These are phyloP conservation scores for Dromas ardeola DNA, from an alignment of 2,113 vertebrate species.

Conservation along the genomic window DNA sequence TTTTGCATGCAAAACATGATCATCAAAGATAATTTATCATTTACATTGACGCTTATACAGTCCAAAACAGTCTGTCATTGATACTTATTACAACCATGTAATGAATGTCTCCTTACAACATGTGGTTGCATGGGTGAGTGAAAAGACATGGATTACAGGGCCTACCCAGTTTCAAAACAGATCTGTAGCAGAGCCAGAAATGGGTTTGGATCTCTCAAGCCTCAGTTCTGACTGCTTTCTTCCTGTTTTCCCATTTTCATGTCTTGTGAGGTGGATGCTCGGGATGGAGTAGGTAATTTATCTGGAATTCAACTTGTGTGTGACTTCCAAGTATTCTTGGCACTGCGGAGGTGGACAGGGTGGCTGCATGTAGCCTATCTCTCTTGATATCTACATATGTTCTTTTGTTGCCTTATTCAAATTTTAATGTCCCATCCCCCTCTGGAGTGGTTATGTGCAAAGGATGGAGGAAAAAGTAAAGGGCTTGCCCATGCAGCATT, in stretches of 20 bases:
- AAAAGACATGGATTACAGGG: accelerated
- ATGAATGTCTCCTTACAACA: neutral
- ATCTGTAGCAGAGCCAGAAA: neutral
- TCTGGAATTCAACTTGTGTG: neutral
- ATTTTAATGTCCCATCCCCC: neutral
- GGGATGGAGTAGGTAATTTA: neutral
- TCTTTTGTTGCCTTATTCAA: neutral
- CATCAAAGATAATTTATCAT: neutral
- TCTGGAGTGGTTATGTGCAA: neutral
- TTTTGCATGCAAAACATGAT: neutral
- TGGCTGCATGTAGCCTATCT: neutral
- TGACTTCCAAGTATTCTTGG: constrained; percentile 18
- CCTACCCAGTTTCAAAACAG: neutral
- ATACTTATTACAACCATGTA: neutral
- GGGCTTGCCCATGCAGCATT: neutral
- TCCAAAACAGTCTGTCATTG: accelerated
- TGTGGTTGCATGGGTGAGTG: neutral
- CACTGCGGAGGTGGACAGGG: neutral
- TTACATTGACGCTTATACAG: accelerated
- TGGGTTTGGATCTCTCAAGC: neutral
- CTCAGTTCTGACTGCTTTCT: neutral
- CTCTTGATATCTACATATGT: neutral
- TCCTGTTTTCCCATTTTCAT: neutral
- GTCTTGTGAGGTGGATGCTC: neutral
- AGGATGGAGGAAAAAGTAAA: neutral